Conservation (phyloP, 2,113 vertebrate species). For the Falco punctatus region DNA sequence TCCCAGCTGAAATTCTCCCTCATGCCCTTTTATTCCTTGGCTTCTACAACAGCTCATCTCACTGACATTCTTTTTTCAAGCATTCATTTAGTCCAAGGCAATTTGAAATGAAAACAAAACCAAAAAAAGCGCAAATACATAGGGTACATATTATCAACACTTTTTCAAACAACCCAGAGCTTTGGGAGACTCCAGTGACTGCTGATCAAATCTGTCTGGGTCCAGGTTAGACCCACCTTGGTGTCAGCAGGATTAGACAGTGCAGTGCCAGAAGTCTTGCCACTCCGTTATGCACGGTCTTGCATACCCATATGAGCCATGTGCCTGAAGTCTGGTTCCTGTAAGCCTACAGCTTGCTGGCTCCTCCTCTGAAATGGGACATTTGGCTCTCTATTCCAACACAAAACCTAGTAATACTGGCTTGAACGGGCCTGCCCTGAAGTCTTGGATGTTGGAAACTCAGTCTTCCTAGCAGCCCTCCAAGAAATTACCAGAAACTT, state of each 20-base stretch:
- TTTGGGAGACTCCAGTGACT: neutral
- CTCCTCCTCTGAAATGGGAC: neutral
- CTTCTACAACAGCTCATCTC: neutral
- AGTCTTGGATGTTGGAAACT: neutral
- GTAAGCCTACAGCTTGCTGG: neutral
- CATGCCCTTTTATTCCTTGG: neutral
- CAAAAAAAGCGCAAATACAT: neutral
- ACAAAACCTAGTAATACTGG: neutral
- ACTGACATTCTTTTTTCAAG: neutral
- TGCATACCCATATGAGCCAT: neutral
- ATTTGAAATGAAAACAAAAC: neutral
- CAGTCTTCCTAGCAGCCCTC: neutral
- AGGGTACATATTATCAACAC: neutral
- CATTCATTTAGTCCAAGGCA: neutral
- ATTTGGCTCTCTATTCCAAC: neutral
- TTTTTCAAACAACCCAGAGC: neutral
- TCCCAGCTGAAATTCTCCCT: neutral
- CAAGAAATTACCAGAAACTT: neutral
- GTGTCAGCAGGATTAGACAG: neutral
- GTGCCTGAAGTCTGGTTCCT: rapidly evolving
- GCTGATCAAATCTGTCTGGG: neutral
- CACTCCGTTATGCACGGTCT: neutral
- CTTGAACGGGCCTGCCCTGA: neutral
- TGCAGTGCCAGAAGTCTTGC: neutral
- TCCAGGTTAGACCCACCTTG: neutral